A percentile compares a stretch with the other conserved stretches of the same genome.
phyloP scores from a whole-genome alignment of 2,888 invertebrate genomes.

The Liodrosophila aerea region DNA sequence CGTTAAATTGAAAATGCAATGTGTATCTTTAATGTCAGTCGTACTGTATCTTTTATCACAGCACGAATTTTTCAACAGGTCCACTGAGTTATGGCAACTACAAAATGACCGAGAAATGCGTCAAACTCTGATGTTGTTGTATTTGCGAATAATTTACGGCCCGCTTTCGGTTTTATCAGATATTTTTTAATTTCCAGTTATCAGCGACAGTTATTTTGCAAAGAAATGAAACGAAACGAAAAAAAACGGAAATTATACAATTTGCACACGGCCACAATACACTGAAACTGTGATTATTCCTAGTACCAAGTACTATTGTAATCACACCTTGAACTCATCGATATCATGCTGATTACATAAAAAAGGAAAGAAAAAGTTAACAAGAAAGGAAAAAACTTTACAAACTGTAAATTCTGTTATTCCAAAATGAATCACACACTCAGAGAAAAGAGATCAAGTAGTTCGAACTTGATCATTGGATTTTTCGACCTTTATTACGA shows the following conservation, averaged over 20 bases:
- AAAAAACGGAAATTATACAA: slow-evolving; percentile 7
- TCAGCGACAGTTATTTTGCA: slow-evolving; percentile 25
- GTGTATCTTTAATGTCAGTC: not conserved
- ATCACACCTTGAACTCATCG: slow-evolving; percentile 33
- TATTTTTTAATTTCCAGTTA: slow-evolving; percentile 48
- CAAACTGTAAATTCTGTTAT: too few species aligned
- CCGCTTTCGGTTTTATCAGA: slow-evolving; percentile 22
- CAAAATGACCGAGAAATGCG: slow-evolving; percentile 12
- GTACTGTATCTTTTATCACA: slow-evolving; percentile 12
- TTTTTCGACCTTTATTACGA: too few species aligned
- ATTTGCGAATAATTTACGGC: slow-evolving; percentile 40
- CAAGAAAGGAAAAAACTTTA: too few species aligned
- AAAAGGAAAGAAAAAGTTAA: not conserved
- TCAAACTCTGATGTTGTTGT: slow-evolving; percentile 16
- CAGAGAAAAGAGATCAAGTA: too few species aligned
- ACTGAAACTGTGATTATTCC: not conserved
- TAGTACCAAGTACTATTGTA: slow-evolving; percentile 17
- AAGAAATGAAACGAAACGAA: slow-evolving; percentile 4
- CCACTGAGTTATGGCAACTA: slow-evolving; percentile 4
- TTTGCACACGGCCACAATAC: slow-evolving; percentile 36
- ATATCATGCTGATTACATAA: slow-evolving; percentile 29
- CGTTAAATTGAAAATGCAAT: slow-evolving; percentile 1
- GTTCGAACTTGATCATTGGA: too few species aligned
- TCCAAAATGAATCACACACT: too few species aligned
- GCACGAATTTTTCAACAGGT: slow-evolving; percentile 36